Evolutionary conservation across 2,888 invertebrate species (phyloP), one percentile per base, ranked within the genome.

Genomic region (Hyposoter dolosus): DNA sequence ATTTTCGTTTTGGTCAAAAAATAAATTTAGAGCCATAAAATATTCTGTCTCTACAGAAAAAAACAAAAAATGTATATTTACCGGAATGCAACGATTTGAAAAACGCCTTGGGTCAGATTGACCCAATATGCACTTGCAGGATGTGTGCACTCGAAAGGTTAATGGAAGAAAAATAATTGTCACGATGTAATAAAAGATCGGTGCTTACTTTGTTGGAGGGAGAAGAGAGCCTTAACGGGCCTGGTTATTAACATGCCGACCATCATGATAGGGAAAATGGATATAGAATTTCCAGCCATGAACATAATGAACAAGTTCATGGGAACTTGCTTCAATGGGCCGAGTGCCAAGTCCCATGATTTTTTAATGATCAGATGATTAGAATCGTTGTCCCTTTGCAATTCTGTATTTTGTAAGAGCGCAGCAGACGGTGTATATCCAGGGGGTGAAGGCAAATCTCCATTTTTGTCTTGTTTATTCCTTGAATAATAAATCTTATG

Each of bases 231-330:
- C 95, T 99, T 99, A 40, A 99, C 96, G 2, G 99, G 99, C 86
- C 99, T 95, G 91, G 99, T 97, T 90, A 99, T 97, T 95, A 99
- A 96, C 99, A 99, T 99, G 65, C 99, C 99, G 10, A 99, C 99
- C 99, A 99, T 99, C 99, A 99, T 99, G 71, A 99, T 99, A 0
- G 99, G 99, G 92, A 99, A 99, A 91, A 99, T 99, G 0, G 99
- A 99, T 91, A 99, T 99, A 0, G 99, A 99, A 94, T 98, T 99
- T 23, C 99, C 99, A 78, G 99, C 99, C 99, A 99, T 99, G 94
- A 99, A 99, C 99, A 99, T 99, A 85, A 99, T 98, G 94, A 99
- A 99, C 87, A 99, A 95, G 94, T 99, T 99, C 99, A 99, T 99
- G 0, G 99, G 99, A 89, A 98, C 98, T 95, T 98, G 99, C 94